These are phyloP conservation scores for Corythaeola cristata DNA, from an alignment of 2,113 vertebrate species.

Conservation along the genomic window DNA sequence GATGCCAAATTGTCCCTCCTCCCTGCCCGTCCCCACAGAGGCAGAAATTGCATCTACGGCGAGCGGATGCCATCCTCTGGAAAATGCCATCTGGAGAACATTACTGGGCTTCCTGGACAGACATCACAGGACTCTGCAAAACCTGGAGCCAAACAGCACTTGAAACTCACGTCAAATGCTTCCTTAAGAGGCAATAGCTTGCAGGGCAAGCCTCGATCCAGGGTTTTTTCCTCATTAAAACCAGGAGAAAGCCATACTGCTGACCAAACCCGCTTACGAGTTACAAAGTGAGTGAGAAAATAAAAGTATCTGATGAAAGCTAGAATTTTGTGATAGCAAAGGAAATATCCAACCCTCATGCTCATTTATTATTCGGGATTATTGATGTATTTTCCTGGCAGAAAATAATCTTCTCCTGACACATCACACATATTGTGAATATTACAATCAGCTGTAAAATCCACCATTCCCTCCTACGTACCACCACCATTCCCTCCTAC, in stretches of 20 bases:
- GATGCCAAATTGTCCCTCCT: not conserved
- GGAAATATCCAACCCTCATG: not conserved
- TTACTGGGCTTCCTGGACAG: not conserved
- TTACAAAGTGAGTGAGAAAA: slow-evolving; percentile 18
- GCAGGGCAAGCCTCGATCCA: not conserved
- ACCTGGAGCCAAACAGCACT: not conserved
- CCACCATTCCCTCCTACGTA: slow-evolving; percentile 20
- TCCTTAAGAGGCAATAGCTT: slow-evolving; percentile 3
- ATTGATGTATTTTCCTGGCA: slow-evolving; percentile 45
- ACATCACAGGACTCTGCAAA: slow-evolving; percentile 15
- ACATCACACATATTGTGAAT: slow-evolving; percentile 19
- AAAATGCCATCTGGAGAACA: slow-evolving; percentile 44
- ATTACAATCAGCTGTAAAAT: slow-evolving; percentile 50
- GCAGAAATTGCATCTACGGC: not conserved
- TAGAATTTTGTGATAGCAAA: not conserved
- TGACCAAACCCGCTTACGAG: not conserved
- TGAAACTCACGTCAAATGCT: not conserved
- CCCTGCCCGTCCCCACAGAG: not conserved
- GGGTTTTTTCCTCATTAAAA: not conserved
- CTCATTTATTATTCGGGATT: slow-evolving; percentile 28
- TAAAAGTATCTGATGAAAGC: slow-evolving; percentile 13
- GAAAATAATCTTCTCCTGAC: slow-evolving; percentile 30
- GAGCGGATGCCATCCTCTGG: slow-evolving; percentile 10
- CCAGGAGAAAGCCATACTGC: slow-evolving; percentile 1
- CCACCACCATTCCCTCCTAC: slow-evolving; percentile 5